Evolutionary conservation across 2,113 vertebrate genomes (phyloP), one percentile per base, ranked within the genome.

Genomic region (Lepus timidus): DNA sequence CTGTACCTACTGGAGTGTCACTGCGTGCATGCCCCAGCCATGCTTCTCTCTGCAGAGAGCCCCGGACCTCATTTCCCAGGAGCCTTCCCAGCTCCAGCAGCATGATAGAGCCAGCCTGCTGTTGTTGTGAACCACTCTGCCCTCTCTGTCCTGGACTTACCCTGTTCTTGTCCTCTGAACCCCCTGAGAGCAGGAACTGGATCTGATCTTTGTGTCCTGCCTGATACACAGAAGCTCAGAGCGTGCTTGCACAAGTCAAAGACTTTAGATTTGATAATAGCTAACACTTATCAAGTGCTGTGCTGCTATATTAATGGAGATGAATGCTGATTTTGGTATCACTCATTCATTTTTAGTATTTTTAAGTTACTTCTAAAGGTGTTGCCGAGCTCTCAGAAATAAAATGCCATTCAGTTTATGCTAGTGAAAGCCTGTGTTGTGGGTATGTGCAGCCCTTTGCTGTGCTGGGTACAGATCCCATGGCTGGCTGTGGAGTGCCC

Each of bases 151-250:
- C 67, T 83, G 62, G 33, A 39, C 78, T 73, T 79, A 71, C 39
- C 52, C 51, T 3, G 2, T 67, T 61, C 9, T 87, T 22, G 58
- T 36, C 9, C 8, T 89, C 81, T 85, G 76, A 92, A 74, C 68
- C 71, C 64, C 36, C 55, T 22, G 85, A 95, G 78, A 58, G 74
- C 49, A 95, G 91, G 86, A 36, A 55, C 85, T 81, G 44, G 74
- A 36, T 27, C 33, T 71, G 85, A 39, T 14, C 75, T 95, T 78
- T 95, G 52, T 73, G 70, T 87, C 44, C 71, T 83, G 39, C 55
- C 55, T 79, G 70, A 68, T 55, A 62, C 49, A 67, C 55, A 78
- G 89, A 55, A 44, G 51, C 82, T 93, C 73, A n/a, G 10, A 79
- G 39, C 3, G 0, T 36, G 44, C 49, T 92, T 87, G 65, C 39